Percentiles rank a stretch among this genome's conserved stretches.
These are phyloP conservation scores for Palythoa grandiflora DNA, from an alignment of 92 coral and sea anemone species.

Conservation along the genomic window DNA sequence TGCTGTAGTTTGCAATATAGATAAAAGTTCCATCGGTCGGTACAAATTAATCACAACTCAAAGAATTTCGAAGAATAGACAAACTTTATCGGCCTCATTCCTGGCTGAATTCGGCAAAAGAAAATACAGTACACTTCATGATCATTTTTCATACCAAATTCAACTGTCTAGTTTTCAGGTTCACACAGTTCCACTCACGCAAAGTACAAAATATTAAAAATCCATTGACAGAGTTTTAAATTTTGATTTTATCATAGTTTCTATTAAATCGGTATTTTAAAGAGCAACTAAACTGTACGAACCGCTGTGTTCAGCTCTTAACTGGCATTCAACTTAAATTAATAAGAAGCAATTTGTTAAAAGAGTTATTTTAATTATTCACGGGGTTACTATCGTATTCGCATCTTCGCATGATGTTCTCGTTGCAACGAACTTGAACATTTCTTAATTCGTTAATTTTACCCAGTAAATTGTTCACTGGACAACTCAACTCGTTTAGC, in stretches of 20 bases:
- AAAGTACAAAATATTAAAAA: not conserved
- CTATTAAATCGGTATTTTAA: not conserved
- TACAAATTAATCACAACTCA: too few relatives aligned
- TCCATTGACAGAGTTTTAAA: conserved; percentile 4
- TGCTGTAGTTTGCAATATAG: too few relatives aligned
- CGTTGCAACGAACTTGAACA: not conserved
- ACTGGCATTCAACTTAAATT: not conserved
- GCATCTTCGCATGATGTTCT: too few relatives aligned
- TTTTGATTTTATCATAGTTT: not conserved
- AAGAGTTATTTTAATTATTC: not conserved
- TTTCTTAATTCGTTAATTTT: not conserved
- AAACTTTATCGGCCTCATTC: too few relatives aligned
- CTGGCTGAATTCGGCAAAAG: too few relatives aligned
- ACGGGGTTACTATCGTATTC: not conserved
- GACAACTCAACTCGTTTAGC: not conserved
- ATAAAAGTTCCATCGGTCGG: too few relatives aligned
- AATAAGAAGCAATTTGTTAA: conserved; percentile 1
- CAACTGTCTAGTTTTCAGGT: too few relatives aligned
- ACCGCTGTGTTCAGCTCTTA: not conserved
- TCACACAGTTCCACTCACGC: too few relatives aligned
- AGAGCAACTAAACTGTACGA: not conserved
- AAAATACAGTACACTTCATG: too few relatives aligned
- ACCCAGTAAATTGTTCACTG: not conserved
- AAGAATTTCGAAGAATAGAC: too few relatives aligned
- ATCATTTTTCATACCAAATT: too few relatives aligned